Evolutionary conservation across 2,888 invertebrate species (phyloP), one percentile per base, ranked within the genome.

Genomic region (Pseudanteris insignis): DNA sequence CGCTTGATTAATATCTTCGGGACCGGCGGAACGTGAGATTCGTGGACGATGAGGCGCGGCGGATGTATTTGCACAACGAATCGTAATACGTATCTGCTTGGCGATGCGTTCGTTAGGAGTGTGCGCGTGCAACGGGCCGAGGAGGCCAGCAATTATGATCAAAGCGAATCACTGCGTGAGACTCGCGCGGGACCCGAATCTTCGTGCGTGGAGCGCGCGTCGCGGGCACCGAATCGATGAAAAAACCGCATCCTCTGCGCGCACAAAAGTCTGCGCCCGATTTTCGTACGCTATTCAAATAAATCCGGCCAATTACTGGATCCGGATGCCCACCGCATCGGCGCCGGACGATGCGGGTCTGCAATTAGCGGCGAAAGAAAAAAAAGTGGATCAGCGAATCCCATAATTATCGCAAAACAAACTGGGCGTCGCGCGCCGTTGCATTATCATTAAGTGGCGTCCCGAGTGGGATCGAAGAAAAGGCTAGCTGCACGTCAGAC

Each of bases 401-500:
- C 51, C 46, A 40, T 59, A 47, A 51, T 59, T 59, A 51, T 51
- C 46, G 50, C 34, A 38, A 60, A 54, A 60, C 48, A 48, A 53
- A 53, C 46, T 21, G 10, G 13, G 38, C 34, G 36, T 40, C 47
- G 41, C 26, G 10, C 41, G 21, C 46, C 46, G 51, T 46, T 13
- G 24, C 46, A 46, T 51, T 51, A 46, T 50, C 51, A 51, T 59
- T 59, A 59, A 47, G 12, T 28, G 47, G 34, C 47, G 46, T 50
- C 47, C 5, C 36, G 26, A 26, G 30, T 28, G 18, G 32, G 50
- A 50, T 32, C 36, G 29, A 47, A 46, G 30, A 46, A 46, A 32
- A 37, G 6, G 50, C 32, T 38, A 50, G 43, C 25, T 8, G 3
- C 33, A 40, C 48, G 26, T 38, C 33, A 30, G 50, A 50, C 44